These are phyloP conservation scores for Pelvicachromis taeniatus DNA, from an alignment of 2,113 vertebrate species.

Conservation along the genomic window DNA sequence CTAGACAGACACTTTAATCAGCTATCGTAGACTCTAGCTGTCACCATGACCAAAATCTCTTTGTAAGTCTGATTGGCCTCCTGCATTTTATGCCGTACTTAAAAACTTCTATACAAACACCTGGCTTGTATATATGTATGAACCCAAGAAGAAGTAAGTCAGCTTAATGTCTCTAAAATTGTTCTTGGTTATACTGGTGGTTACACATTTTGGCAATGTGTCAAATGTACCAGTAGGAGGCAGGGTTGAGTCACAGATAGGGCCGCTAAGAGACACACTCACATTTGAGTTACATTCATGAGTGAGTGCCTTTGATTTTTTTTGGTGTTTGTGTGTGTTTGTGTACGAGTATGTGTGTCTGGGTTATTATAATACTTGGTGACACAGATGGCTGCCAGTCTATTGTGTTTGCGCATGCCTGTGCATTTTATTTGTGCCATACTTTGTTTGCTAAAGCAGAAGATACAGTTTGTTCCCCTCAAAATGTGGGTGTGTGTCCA, in stretches of 20 bases:
- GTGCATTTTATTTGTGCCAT: constrained; percentile 11
- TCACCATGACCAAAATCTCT: not conserved
- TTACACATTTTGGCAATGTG: not conserved
- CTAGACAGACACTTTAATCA: not conserved
- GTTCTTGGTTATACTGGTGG: not conserved
- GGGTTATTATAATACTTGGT: constrained; percentile 12
- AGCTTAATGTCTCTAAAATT: not conserved
- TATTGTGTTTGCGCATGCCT: constrained; percentile 8
- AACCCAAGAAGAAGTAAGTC: not conserved
- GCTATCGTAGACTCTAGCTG: not conserved
- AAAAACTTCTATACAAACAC: not conserved
- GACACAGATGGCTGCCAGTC: not conserved
- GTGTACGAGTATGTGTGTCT: not conserved
- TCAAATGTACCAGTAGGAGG: constrained; percentile 12
- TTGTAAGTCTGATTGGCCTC: not conserved
- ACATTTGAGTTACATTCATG: not conserved
- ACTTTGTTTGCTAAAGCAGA: constrained; percentile 35
- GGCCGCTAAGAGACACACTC: not conserved
- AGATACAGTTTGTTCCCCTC: constrained; percentile 30
- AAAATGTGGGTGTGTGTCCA: not conserved
- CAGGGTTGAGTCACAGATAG: constrained; percentile 27
- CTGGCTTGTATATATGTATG: not conserved
- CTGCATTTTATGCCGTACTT: not conserved
- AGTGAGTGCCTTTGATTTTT: not conserved
- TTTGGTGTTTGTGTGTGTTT: not conserved